Base-by-base conservation (phyloP, 1,140 invertebrate species). In the Philotrypesis tridentata region DNA sequence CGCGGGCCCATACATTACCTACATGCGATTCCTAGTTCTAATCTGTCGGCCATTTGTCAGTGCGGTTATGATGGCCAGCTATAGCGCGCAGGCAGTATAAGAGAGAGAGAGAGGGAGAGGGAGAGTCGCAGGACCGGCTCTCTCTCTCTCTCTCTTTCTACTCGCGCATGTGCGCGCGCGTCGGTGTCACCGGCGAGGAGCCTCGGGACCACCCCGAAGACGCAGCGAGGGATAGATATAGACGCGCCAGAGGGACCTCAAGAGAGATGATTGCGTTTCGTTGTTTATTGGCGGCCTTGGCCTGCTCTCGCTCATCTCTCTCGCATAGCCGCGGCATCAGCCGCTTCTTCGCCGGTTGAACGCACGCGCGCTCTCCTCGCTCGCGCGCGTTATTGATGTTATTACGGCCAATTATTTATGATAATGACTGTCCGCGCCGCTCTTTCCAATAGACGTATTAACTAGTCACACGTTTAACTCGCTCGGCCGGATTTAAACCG, bases 11-110 rank as follows among this genome's bases (percentile, higher is more conserved):
- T 55, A 55, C 48, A 55, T 55, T 55, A n/a, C 17, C 17, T 55
- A 55, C 48, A 33, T 0, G 29, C 17, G 48, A 61, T n/a, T 33
- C 23, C 63, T 48, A 71, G 40, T 29, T 65, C 23, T 80, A 80
- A 91, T 91, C 87, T 89, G 87, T 88, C 86, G 85, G 85, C 87
- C 87, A 90, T 91, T 91, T 89, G 89, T 91, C 88, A 89, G 83
- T 37, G 81, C 85, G 85, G 86, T 89, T 90, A 88, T 89, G 87
- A 89, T 85, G 86, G 17, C 48, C 83, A 83, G 85, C 82, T n/a
- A n/a, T n/a, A n/a, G n/a, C n/a, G n/a, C n/a, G n/a, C n/a, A n/a
- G n/a, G n/a, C n/a, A n/a, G n/a, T n/a, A 79, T 85, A 84, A 86
- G 79, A 86, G 60, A 61, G 21, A 61, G 84, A 70, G 75, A 48